Conservation (phyloP, 2,888 invertebrate species). For the Chloroclysta siterata region DNA sequence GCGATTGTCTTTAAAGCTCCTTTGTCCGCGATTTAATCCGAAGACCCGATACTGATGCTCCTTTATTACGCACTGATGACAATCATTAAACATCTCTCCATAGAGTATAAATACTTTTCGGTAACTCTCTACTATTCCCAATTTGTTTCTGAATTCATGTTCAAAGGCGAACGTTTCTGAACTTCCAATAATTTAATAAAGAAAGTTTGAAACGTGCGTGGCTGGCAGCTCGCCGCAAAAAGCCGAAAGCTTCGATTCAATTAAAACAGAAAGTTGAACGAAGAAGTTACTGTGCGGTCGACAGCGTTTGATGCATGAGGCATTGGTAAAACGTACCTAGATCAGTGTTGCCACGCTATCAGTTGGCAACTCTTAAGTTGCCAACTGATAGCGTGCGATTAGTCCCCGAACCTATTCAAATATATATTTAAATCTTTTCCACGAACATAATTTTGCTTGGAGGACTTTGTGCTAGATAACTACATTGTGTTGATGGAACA, state of each 20-base stretch:
- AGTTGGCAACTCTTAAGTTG: neutral
- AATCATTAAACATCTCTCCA: constrained; percentile 44
- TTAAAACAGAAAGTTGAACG: constrained; percentile 81
- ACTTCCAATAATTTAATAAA: constrained; percentile 85
- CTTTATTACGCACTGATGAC: constrained; percentile 46
- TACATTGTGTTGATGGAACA: too few relatives aligned
- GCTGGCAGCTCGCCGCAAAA: constrained; percentile 82
- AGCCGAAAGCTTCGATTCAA: constrained; percentile 84
- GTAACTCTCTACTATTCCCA: constrained; percentile 72
- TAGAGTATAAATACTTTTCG: constrained; percentile 61
- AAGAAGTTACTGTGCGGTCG: constrained; percentile 74
- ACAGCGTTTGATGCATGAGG: constrained; percentile 54
- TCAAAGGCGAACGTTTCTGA: constrained; percentile 82
- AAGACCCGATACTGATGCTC: constrained; percentile 36
- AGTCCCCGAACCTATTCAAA: neutral
- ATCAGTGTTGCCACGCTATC: constrained; percentile 29
- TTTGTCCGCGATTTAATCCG: constrained; percentile 50
- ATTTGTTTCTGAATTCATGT: constrained; percentile 73
- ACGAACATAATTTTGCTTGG: too few relatives aligned
- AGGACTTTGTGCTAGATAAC: too few relatives aligned
- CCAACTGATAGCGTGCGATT: too few relatives aligned
- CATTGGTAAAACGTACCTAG: constrained; percentile 38
- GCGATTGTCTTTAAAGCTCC: constrained; percentile 55
- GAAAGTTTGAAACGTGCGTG: constrained; percentile 84
- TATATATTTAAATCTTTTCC: neutral